Conservation (phyloP, 2,113 vertebrate species). For the Gymnorhina tibicen region DNA sequence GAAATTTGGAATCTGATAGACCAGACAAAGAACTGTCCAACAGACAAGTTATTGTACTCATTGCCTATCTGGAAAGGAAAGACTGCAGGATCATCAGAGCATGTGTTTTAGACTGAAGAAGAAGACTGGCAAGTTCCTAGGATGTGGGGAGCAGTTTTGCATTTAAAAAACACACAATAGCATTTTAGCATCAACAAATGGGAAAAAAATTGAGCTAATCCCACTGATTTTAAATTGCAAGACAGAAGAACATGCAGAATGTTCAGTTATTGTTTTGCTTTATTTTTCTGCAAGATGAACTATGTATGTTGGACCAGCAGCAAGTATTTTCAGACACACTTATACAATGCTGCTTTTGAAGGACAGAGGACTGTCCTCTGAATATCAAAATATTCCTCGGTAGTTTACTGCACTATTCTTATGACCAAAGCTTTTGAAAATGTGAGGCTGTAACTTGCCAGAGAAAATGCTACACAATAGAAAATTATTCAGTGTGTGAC, state of each 20-base stretch:
- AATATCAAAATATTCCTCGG: neutral
- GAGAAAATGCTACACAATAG: neutral
- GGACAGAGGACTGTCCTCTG: neutral
- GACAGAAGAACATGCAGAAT: neutral
- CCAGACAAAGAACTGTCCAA: neutral
- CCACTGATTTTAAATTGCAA: neutral
- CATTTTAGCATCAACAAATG: neutral
- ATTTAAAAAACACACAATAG: neutral
- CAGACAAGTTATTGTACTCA: neutral
- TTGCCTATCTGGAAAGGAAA: neutral
- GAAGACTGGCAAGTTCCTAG: neutral
- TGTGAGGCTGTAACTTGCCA: neutral
- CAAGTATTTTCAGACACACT: conserved; percentile 10
- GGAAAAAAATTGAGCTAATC: neutral
- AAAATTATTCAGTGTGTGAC: neutral
- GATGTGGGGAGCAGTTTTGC: neutral
- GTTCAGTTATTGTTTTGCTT: neutral
- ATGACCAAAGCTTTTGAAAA: neutral
- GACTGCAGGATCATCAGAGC: neutral
- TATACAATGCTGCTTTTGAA: neutral
- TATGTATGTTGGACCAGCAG: neutral
- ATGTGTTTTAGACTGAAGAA: neutral
- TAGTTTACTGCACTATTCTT: neutral
- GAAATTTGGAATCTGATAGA: neutral
- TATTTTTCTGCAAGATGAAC: neutral